These are phyloP conservation scores for Ashinkailepas kermadecensis DNA, from an alignment of 2,888 invertebrate genomes.

Conservation along the genomic window DNA sequence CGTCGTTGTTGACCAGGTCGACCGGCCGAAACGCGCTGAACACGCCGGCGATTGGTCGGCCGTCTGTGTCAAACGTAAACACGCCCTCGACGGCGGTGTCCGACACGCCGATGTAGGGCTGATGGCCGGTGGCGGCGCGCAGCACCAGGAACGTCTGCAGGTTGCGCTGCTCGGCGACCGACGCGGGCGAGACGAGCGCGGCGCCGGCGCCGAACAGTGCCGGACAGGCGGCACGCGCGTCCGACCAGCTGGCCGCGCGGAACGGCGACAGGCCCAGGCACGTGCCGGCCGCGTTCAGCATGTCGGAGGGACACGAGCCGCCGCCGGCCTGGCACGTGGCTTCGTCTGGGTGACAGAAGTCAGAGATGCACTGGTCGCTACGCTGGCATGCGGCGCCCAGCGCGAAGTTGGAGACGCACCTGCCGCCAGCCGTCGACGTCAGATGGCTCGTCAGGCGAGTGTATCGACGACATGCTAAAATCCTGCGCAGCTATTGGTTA, in stretches of 20 bases:
- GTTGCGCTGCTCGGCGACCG: neutral
- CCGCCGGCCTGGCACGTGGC: neutral
- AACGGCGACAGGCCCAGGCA: neutral
- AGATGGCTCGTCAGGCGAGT: too few relatives aligned
- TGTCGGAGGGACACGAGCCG: neutral
- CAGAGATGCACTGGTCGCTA: neutral
- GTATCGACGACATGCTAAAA: too few relatives aligned
- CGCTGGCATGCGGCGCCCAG: neutral
- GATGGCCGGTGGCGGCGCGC: neutral
- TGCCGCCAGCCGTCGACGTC: neutral
- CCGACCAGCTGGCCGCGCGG: neutral
- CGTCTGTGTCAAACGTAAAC: neutral
- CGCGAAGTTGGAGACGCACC: conserved; percentile 3
- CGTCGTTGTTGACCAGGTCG: neutral
- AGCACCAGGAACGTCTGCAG: conserved; percentile 15
- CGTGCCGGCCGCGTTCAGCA: neutral
- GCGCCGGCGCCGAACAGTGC: conserved; percentile 13
- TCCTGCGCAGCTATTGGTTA: too few relatives aligned
- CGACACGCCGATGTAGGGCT: conserved; percentile 6
- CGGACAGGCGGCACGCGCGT: conserved; percentile 1
- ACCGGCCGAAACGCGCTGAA: neutral
- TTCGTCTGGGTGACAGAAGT: neutral
- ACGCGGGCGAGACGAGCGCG: neutral
- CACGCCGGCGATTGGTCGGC: neutral
- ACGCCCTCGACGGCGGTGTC: neutral